Evolutionary conservation across 2,888 invertebrate species (phyloP).

Genomic region (Melanostoma mellinum): DNA sequence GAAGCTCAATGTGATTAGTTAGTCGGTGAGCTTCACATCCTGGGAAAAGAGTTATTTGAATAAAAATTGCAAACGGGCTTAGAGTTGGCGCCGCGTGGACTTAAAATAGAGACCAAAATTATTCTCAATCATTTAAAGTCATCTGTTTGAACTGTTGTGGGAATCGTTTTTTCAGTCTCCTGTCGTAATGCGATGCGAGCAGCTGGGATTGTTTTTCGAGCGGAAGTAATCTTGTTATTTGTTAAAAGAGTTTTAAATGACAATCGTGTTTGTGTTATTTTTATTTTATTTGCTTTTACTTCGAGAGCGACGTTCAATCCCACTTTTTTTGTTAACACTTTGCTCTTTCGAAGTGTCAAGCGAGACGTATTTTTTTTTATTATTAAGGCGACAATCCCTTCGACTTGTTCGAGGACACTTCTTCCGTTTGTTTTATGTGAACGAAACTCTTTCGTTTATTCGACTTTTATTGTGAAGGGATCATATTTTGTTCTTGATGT

Average conservation of each 20-base stretch:
- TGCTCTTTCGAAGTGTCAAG: conserved; percentile 56
- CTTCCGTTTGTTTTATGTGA: conserved; percentile 62
- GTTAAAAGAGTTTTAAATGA: conserved; percentile 61
- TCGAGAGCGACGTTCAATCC: neutral
- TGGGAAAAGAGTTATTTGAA: conserved; percentile 38
- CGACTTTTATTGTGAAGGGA: conserved; percentile 62
- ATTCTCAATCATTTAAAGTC: conserved; percentile 16
- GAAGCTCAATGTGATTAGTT: conserved; percentile 8
- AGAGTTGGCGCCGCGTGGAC: neutral
- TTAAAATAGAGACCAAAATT: neutral
- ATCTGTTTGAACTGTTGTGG: neutral
- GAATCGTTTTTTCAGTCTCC: no score
- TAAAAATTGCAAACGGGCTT: conserved; percentile 45
- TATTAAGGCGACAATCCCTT: conserved; percentile 52
- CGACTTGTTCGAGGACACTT: conserved; percentile 52
- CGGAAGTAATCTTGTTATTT: conserved; percentile 40
- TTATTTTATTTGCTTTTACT: conserved; percentile 5
- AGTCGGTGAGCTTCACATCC: conserved; percentile 50
- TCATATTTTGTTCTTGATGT: conserved; percentile 51
- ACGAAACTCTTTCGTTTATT: conserved; percentile 70
- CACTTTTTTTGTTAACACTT: conserved; percentile 43
- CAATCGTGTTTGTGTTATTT: conserved; percentile 31
- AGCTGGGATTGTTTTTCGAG: conserved; percentile 6
- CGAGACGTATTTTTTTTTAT: conserved; percentile 51
- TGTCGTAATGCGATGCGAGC: no score